phyloP scores from a whole-genome alignment of 2,113 vertebrate species.

The Dromaius novaehollandiae region DNA sequence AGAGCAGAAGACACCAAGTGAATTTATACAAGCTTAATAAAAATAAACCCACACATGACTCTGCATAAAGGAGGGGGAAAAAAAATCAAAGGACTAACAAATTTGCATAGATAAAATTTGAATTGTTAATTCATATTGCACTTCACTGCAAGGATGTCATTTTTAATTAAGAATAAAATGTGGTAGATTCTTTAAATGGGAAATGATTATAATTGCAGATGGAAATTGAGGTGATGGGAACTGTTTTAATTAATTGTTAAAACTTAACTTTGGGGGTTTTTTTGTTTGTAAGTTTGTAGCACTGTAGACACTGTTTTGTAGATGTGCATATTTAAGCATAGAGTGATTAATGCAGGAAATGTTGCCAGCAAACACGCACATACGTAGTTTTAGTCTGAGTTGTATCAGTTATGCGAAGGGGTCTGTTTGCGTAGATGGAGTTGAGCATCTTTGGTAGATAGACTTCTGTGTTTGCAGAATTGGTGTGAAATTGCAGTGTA shows the following conservation, averaged over 20 bases:
- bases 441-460: neutral
- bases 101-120: constrained; percentile 73
- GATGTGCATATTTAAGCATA: neutral
- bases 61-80: constrained; percentile 11
- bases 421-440: neutral
- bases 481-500: neutral
- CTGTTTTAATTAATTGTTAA: constrained; percentile 74
- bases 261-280: constrained; percentile 39
- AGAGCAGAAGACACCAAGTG: neutral
- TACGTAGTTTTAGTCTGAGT: neutral
- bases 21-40: constrained; percentile 61
- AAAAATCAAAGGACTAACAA: constrained; percentile 54
- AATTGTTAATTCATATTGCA: constrained; percentile 77
- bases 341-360: neutral
- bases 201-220: constrained; percentile 81
- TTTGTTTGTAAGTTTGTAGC: neutral
- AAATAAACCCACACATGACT: constrained; percentile 65
- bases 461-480: neutral
- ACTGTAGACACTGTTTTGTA: neutral
- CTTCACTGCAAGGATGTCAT: constrained; percentile 73
- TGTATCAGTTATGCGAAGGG: neutral
- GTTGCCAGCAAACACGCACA: neutral
- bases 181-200: constrained; percentile 76
- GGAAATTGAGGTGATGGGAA: constrained; percentile 74
- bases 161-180: constrained; percentile 81